Base-by-base conservation (phyloP, 2,888 invertebrate species). In the Perdita meconis region DNA sequence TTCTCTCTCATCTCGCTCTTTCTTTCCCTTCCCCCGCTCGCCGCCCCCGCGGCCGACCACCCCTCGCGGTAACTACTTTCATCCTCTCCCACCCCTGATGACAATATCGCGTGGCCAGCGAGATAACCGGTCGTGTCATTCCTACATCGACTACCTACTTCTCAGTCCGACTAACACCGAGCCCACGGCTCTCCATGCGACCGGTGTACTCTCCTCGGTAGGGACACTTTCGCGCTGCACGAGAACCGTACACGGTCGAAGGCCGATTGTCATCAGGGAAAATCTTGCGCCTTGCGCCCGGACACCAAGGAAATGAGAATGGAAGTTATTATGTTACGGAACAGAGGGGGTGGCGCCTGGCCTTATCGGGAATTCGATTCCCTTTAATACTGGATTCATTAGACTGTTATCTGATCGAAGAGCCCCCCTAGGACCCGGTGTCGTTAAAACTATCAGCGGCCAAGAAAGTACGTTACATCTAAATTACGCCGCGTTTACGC, bases 111-210 rank as follows among this genome's bases (percentile, higher is more conserved):
- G 92, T 92, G 92, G 92, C 90, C 85, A 85, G 87, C 91, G 88
- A 92, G 92, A 92, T 92, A 92, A 90, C 92, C 89, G 86, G 89
- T 89, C 92, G 90, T 92, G 92, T 92, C 92, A 92, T 92, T 92
- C 90, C 89, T 88, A 89, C 92, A 91, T 92, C 91, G 89, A 90
- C 90, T 88, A 86, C 89, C 86, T 86, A 90, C 90, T 89, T 89
- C 89, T 88, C 82, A 81, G 84, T 82, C 75, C 80, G 78, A 80
- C 75, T 75, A 82, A 75, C 83, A 60, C 53, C 75, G 67, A 51
- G 65, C 53, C n/a, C n/a, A n/a, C n/a, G 59, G 73, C 59, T 69
- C 69, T 34, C 68, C 66, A 60, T 67, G 71, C 47, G 82, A 74
- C 65, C 82, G 75, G 66, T 77, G 77, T 71, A 66, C 68, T 66